Base-by-base conservation (phyloP, 2,888 invertebrate genomes). In the Ceramica pisi region DNA sequence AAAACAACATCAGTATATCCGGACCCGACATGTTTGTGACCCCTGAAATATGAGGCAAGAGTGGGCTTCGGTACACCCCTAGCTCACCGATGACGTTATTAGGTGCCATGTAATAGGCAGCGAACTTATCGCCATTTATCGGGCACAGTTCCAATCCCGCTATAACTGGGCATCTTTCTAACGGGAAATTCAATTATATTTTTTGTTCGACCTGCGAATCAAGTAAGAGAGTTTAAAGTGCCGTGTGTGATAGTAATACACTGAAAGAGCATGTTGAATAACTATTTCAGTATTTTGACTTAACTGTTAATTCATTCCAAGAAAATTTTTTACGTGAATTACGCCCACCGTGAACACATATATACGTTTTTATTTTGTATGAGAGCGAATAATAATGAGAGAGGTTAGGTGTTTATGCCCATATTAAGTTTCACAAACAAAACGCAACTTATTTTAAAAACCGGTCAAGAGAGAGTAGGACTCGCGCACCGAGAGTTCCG, bases 71-170 rank as follows among this genome's bases (percentile, higher is more conserved):
- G 75, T 67, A 71, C 79, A 81, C 60, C 79, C 72, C 78, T 80
- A 80, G 81, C 68, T 80, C 79, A 64, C 66, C 79, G 79, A 77
- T 81, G 79, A 81, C 79, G 79, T 80, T 81, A 80, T 80, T 80
- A 80, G 79, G 79, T 80, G 78, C 78, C 79, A 80, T 72, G 79
- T 77, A 80, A 80, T 80, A 81, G 81, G 78, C 81, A 53, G 67
- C 41, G 61, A 72, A 79, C 79, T 75, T 79, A 83, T 74, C 69
- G 79, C 79, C 74, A 72, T 79, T 83, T 79, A 79, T 74, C 83
- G 81, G 79, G 82, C 83, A 81, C 73, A 71, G 84, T 83, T 83
- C 84, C 84, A 83, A 81, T 81, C 84, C 50, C 70, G 74, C 64
- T 75, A 75, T 70, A 80, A 80, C 83, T 68, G 78, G 55, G 71